Evolutionary conservation across 2,888 invertebrate genomes (phyloP).

Genomic region (Hedya salicella): DNA sequence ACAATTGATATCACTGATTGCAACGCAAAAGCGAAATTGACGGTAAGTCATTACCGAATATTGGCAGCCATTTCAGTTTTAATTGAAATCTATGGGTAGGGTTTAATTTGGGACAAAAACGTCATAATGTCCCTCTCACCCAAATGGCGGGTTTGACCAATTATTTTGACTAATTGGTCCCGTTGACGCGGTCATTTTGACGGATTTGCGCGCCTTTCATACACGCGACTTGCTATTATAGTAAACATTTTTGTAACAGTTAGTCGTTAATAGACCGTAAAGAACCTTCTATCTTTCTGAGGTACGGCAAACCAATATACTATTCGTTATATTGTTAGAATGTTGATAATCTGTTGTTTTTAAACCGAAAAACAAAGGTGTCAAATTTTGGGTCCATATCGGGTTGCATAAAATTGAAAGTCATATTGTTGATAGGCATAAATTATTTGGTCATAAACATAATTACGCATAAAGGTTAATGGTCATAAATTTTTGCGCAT

Average conservation of each 20-base stretch:
- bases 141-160: conserved; percentile 46
- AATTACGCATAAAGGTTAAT: too few relatives aligned
- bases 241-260: conserved; percentile 22
- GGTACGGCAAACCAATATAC: too few relatives aligned
- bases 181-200: conserved; percentile 47
- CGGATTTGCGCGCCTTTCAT: conserved; percentile 47
- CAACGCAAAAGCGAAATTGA: conserved; percentile 11
- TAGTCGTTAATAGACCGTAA: too few relatives aligned
- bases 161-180: conserved; percentile 52
- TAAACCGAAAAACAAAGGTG: too few relatives aligned
- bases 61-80: conserved; percentile 26
- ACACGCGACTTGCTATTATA: conserved; percentile 38
- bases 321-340: too few relatives aligned
- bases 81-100: conserved; percentile 32
- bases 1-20: background rate
- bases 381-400: too few relatives aligned
- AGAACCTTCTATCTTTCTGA: too few relatives aligned
- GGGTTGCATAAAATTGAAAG: too few relatives aligned
- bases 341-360: too few relatives aligned
- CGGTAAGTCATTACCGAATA: conserved; percentile 19
- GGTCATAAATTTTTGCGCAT: too few relatives aligned
- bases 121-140: conserved; percentile 35
- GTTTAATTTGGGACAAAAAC: conserved; percentile 32
- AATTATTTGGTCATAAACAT: too few relatives aligned
- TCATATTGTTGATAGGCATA: too few relatives aligned